Base-by-base conservation (phyloP, 2,888 invertebrate genomes). In the Crocallis elinguaria region DNA sequence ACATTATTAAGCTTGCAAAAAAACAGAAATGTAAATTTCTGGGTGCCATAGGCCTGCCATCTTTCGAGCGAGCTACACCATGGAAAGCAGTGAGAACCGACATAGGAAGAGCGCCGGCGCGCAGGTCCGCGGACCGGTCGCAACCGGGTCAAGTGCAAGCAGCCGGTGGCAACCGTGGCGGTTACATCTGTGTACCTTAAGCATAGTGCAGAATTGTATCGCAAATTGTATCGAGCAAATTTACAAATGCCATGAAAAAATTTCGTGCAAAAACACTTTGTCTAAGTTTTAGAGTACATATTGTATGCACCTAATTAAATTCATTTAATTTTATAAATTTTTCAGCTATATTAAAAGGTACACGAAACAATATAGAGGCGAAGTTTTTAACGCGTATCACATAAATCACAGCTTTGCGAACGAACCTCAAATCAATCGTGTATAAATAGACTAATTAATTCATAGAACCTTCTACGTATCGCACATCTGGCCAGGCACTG, bases 141-240 rank as follows among this genome's bases (percentile, higher is more conserved):
- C 37, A 61, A 74, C 67, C 86, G 55, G 86, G 88, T 86, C 88
- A 88, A 88, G 88, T 86, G 83, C 82, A 81, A 59, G 54, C 58
- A 51, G 54, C 60, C 60, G 55, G 66, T 58, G 63, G 52, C 45
- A 33, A 45, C 45, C 32, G 25, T 39, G 25, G 25, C 35, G 53
- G 53, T 82, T 81, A 85, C 82, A 74, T 84, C 83, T 82, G 16
- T 63, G 51, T 75, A 73, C 73, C 69, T 73, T 73, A 71, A 71
- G 23, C 1, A 13, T 13, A 11, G 41, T 2, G 5, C 42, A 5
- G 16, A 12, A 9, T 12, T 21, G 21, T 21, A 21, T 36, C 33
- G 33, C 0, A n/a, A 3, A 29, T n/a, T n/a, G n/a, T n/a, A n/a
- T n/a, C n/a, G n/a, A n/a, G n/a, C n/a, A n/a, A n/a, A n/a, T n/a